A percentile compares a stretch with the other conserved stretches of the same genome.
Evolutionary conservation across 1,140 invertebrate species (phyloP).

Genomic region (Trachymyrmex septentrionalis): DNA sequence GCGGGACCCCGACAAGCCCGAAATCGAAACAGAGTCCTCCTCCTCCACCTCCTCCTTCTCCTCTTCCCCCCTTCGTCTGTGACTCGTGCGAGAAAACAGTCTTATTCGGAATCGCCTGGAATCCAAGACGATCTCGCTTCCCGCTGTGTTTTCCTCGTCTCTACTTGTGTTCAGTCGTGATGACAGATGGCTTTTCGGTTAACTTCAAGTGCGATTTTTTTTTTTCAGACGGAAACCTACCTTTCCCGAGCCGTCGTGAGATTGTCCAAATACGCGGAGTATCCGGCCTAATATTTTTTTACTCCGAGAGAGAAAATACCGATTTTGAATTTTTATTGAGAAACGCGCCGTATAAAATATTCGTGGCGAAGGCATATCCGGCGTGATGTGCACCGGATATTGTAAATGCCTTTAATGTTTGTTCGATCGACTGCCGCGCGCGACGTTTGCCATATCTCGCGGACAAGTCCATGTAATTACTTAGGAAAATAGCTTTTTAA

Average conservation of each 20-base stretch:
- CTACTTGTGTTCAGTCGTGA: not conserved
- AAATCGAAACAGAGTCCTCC: not conserved
- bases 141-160: too few species aligned
- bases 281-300: not conserved
- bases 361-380: not conserved
- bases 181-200: conserved; percentile 58
- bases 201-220: conserved; percentile 11
- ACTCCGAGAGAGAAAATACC: not conserved
- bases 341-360: not conserved
- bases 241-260: not conserved
- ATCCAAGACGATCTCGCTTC: not conserved
- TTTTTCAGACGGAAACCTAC: not conserved
- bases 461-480: not conserved
- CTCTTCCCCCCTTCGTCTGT: too few species aligned
- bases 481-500: not conserved
- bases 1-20: not conserved
- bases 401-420: not conserved
- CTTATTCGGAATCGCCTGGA: not conserved
- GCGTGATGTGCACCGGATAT: not conserved
- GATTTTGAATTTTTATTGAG: conserved; percentile 17
- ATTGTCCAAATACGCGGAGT: not conserved
- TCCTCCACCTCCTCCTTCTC: too few species aligned
- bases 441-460: not conserved
- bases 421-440: not conserved
- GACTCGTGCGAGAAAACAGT: not conserved